Percentiles rank a stretch among this genome's conserved stretches.
Evolutionary conservation across 2,888 invertebrate genomes (phyloP).

Genomic region (Gisinianus flammeolus): DNA sequence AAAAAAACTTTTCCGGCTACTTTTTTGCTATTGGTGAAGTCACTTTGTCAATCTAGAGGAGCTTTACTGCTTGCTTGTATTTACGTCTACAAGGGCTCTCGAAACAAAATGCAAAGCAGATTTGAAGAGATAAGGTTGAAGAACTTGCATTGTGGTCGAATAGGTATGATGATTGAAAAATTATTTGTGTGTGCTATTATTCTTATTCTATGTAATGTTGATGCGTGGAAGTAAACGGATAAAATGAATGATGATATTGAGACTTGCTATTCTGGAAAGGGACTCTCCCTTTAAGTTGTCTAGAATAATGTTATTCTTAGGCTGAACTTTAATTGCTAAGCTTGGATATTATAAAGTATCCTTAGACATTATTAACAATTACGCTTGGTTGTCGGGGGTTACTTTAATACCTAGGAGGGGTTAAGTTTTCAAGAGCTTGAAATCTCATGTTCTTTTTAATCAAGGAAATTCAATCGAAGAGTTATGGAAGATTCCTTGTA

Average conservation of each 20-base stretch:
- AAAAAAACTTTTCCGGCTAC: constrained; percentile 7
- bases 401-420: not conserved
- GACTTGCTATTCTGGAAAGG: not conserved
- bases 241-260: not conserved
- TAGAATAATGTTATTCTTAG: not conserved
- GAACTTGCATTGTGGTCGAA: not conserved
- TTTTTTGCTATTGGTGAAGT: constrained; percentile 4
- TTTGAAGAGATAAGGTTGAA: constrained; percentile 20
- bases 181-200: not conserved
- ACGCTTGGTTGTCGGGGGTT: not conserved
- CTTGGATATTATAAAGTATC: not conserved
- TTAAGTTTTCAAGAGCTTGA: constrained; percentile 1
- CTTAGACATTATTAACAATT: not conserved
- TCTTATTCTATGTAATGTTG: not conserved
- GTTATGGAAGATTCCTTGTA: not conserved
- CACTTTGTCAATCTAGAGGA: not conserved
- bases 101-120: constrained; percentile 13
- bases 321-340: not conserved
- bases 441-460: constrained; percentile 19
- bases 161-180: not conserved
- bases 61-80: constrained; percentile 1
- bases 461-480: constrained; percentile 8
- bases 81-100: not conserved
- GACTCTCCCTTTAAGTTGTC: not conserved
- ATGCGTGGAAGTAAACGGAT: not conserved